A percentile compares a stretch with the other conserved stretches of the same genome.
Conservation (phyloP, 2,113 vertebrate species). For the Pseudopipra pipra region DNA sequence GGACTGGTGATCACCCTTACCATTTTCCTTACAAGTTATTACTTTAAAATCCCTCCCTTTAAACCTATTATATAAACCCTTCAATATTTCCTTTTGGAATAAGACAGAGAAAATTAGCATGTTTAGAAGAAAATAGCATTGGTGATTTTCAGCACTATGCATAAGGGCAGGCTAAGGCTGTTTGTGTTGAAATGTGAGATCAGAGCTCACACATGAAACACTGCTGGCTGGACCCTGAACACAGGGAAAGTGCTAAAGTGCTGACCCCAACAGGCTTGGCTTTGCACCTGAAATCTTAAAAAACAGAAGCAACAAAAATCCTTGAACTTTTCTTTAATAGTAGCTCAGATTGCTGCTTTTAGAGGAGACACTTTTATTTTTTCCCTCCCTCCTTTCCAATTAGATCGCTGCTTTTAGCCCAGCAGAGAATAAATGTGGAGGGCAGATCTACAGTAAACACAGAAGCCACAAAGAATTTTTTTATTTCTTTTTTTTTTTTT, state of each 20-base stretch:
- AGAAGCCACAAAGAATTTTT: neutral
- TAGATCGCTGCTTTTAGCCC: conserved; percentile 53
- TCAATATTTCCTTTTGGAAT: conserved; percentile 35
- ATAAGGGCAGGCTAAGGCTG: conserved; percentile 47
- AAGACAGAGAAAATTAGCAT: neutral
- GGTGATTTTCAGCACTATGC: conserved; percentile 65
- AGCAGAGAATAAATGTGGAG: conserved; percentile 38
- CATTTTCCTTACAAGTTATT: conserved; percentile 59
- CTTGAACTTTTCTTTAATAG: conserved; percentile 48
- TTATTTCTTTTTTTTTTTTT: neutral
- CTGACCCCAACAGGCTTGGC: conserved; percentile 64
- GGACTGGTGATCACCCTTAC: neutral
- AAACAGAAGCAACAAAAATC: neutral
- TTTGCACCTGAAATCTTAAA: conserved; percentile 61
- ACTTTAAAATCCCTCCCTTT: conserved; percentile 27
- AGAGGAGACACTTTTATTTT: neutral
- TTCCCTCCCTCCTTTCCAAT: conserved; percentile 56
- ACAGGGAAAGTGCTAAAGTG: conserved; percentile 70
- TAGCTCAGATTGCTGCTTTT: conserved; percentile 50
- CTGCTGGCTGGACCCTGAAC: conserved; percentile 65
- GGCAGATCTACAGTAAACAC: neutral
- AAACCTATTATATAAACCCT: conserved; percentile 37
- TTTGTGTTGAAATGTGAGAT: conserved; percentile 51
- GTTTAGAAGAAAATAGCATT: conserved; percentile 43
- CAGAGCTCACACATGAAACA: conserved; percentile 53